Conservation (phyloP, 2,797 vertebrate species). For the Oreonectes daqikongensis region DNA sequence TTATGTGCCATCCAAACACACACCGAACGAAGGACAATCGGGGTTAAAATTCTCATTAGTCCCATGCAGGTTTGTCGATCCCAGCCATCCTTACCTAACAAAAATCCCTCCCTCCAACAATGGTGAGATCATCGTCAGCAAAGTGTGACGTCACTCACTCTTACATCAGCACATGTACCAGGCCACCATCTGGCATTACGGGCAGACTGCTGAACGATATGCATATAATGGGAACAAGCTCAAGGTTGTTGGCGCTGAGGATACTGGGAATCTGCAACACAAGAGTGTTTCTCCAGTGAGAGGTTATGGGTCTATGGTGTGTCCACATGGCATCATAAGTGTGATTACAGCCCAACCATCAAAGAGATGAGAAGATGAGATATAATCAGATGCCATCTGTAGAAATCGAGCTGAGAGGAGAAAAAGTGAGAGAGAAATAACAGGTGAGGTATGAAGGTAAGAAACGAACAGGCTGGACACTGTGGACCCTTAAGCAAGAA, state of each 20-base stretch:
- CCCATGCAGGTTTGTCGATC: conserved; percentile 27
- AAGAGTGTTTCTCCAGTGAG: conserved; percentile 29
- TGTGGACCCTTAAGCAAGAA: not conserved
- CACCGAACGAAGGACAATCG: conserved; percentile 11
- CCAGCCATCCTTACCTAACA: not conserved
- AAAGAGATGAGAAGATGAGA: conserved; percentile 19
- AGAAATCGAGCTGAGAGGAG: conserved; percentile 16
- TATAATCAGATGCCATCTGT: conserved; percentile 35
- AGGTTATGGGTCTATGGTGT: conserved; percentile 8
- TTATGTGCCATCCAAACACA: conserved; percentile 30
- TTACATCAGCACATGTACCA: conserved; percentile 18
- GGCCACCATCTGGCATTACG: conserved; percentile 27
- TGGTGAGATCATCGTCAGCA: conserved; percentile 27
- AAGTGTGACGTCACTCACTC: conserved; percentile 6
- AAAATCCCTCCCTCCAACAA: not conserved
- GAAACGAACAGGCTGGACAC: not conserved
- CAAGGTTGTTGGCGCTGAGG: conserved; percentile 11
- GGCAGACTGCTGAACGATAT: not conserved
- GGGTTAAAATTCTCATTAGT: conserved; percentile 18
- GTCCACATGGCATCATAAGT: conserved; percentile 34
- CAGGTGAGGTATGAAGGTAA: not conserved
- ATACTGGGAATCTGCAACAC: not conserved
- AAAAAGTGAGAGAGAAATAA: conserved; percentile 16
- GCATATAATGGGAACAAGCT: conserved; percentile 3
- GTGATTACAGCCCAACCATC: conserved; percentile 14